A percentile compares a stretch with the other conserved stretches of the same genome.
phyloP scores from a whole-genome alignment of 2,888 invertebrate species.

The Selenia dentaria region DNA sequence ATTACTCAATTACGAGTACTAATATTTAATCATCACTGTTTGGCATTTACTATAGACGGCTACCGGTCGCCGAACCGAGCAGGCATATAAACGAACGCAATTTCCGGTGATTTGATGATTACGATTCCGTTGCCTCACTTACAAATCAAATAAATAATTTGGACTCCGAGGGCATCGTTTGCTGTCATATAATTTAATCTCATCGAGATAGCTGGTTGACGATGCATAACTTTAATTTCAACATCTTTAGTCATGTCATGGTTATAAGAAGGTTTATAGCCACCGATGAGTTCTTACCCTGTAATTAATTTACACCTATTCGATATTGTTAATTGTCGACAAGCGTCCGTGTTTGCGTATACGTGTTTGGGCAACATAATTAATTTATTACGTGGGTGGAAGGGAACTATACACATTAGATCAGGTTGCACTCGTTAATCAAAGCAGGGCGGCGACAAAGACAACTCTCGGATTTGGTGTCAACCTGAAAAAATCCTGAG shows the following conservation, averaged over 20 bases:
- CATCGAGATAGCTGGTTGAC: constrained; percentile 13
- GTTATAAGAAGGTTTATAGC: constrained; percentile 25
- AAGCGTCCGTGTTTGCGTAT: constrained; percentile 46
- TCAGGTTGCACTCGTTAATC: constrained; percentile 74
- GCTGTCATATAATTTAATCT: constrained; percentile 20
- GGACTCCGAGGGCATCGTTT: constrained; percentile 20
- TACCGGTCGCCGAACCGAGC: constrained; percentile 45
- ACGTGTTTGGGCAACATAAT: constrained; percentile 52
- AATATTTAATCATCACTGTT: constrained; percentile 39
- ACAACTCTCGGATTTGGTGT: constrained; percentile 48
- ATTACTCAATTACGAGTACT: constrained; percentile 39
- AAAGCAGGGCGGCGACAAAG: constrained; percentile 58
- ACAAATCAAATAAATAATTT: constrained; percentile 35
- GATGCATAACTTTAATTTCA: constrained; percentile 14
- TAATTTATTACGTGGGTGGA: constrained; percentile 60
- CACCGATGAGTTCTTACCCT: constrained; percentile 30
- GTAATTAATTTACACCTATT: constrained; percentile 54
- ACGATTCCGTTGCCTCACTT: constrained; percentile 50
- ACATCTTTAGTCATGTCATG: constrained; percentile 11
- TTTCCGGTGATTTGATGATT: constrained; percentile 65
- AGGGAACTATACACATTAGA: constrained; percentile 51
- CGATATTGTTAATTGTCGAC: constrained; percentile 57
- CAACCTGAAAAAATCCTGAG: constrained; percentile 51
- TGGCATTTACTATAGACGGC: constrained; percentile 46
- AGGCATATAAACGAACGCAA: constrained; percentile 57